Percentiles rank a stretch among this genome's conserved stretches.
These are phyloP conservation scores for Desmodus rotundus DNA, from an alignment of 2,113 vertebrate species.

Conservation along the genomic window DNA sequence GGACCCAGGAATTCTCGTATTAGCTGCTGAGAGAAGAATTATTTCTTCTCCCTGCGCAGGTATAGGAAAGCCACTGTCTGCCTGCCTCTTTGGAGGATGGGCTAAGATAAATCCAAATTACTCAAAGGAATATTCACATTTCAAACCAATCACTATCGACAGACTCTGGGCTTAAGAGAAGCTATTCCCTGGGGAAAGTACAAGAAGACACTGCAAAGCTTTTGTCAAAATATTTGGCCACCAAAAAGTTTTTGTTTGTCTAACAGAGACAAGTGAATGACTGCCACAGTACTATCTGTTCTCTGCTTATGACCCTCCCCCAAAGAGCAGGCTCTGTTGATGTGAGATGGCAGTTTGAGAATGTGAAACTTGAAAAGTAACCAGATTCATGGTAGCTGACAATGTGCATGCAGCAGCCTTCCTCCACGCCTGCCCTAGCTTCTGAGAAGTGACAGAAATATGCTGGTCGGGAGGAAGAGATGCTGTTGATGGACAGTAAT, in stretches of 20 bases:
- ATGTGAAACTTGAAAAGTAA: background rate
- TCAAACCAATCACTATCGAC: background rate
- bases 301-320: background rate
- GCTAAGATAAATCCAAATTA: background rate
- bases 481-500: background rate
- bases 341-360: background rate
- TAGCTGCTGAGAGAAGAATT: background rate
- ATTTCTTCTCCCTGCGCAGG: background rate
- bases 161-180: background rate
- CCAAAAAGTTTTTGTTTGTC: constrained; percentile 8
- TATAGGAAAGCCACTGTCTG: background rate
- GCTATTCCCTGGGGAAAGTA: background rate
- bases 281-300: background rate
- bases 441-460: background rate
- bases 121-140: background rate
- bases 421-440: background rate
- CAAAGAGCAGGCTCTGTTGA: constrained; percentile 20
- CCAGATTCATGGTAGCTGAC: background rate
- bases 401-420: too few species aligned
- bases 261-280: background rate
- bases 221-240: constrained; percentile 54
- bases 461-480: background rate
- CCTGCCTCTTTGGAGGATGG: background rate
- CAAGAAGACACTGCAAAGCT: constrained; percentile 3
- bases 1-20: background rate